phyloP scores from a whole-genome alignment of 2,888 invertebrate species.

The Polyommatus iphigenia region DNA sequence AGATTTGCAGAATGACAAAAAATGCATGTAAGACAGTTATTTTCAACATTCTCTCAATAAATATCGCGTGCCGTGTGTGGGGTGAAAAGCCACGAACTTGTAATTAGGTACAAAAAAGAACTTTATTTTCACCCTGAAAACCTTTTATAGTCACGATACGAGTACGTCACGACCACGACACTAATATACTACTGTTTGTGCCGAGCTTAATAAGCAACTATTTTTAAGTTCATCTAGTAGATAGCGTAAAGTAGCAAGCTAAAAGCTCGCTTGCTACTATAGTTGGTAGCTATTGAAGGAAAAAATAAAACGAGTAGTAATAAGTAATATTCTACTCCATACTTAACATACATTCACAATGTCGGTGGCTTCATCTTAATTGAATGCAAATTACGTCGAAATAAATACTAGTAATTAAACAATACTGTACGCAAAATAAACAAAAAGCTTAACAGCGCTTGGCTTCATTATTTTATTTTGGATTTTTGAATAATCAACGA shows the following conservation, averaged over 20 bases:
- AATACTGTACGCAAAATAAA: not conserved
- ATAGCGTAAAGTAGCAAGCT: not conserved
- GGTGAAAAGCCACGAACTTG: conserved; percentile 62
- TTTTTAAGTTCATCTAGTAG: not conserved
- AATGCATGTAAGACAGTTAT: conserved; percentile 9
- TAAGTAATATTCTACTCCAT: not conserved
- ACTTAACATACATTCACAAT: not conserved
- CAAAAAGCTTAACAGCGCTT: not conserved
- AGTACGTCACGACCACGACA: conserved; percentile 43
- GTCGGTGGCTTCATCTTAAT: not conserved
- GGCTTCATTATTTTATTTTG: not conserved
- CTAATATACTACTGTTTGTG: not conserved
- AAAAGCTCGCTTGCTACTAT: not conserved
- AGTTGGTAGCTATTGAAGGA: not conserved
- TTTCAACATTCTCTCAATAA: conserved; percentile 44
- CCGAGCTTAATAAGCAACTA: not conserved
- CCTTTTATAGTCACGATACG: conserved; percentile 49
- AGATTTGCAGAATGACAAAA: not conserved
- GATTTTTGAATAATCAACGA: not conserved
- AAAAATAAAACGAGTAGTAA: not conserved
- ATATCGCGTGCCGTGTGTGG: conserved; percentile 64
- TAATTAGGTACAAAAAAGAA: conserved; percentile 67
- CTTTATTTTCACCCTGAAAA: conserved; percentile 67
- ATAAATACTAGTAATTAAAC: conserved; percentile 9
- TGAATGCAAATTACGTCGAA: conserved; percentile 12